Percentiles rank a stretch among this genome's conserved stretches.
Evolutionary conservation across 2,113 vertebrate species (phyloP).

Genomic region (Rhizomys pruinosus): DNA sequence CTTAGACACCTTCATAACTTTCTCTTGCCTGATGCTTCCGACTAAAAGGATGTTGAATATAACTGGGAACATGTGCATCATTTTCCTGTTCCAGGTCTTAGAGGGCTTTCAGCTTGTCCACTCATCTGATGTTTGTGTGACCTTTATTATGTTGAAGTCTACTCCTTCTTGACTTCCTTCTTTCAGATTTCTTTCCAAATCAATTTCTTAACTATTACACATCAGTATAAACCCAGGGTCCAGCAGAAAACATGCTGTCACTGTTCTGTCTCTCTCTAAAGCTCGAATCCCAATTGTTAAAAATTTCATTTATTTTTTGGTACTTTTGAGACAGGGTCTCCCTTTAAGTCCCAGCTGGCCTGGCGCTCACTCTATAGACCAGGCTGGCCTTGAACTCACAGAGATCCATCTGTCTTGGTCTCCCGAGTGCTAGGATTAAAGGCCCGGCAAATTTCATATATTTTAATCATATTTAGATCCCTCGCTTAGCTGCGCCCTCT

Average conservation of each 20-base stretch:
- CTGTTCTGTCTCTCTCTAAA: too few relatives aligned
- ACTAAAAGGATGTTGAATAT: neutral
- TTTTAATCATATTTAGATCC: neutral
- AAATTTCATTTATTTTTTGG: too few relatives aligned
- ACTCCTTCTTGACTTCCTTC: neutral
- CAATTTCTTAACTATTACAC: neutral
- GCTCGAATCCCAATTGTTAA: neutral
- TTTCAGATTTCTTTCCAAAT: neutral
- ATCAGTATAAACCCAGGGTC: too few relatives aligned
- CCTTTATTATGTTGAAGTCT: neutral
- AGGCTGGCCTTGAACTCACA: too few relatives aligned
- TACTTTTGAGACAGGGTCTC: too few relatives aligned
- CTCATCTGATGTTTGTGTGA: neutral
- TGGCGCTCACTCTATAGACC: too few relatives aligned
- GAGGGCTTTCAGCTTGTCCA: neutral
- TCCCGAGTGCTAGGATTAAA: too few relatives aligned
- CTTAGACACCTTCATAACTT: neutral
- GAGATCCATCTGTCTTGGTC: too few relatives aligned
- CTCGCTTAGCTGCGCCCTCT: rapidly evolving
- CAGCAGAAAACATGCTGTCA: too few relatives aligned
- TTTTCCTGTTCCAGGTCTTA: neutral
- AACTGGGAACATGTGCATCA: neutral
- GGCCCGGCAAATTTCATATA: too few relatives aligned
- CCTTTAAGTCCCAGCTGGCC: too few relatives aligned
- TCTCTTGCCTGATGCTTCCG: neutral